phyloP scores from a whole-genome alignment of 2,888 invertebrate species.

The Lycaena phlaeas region DNA sequence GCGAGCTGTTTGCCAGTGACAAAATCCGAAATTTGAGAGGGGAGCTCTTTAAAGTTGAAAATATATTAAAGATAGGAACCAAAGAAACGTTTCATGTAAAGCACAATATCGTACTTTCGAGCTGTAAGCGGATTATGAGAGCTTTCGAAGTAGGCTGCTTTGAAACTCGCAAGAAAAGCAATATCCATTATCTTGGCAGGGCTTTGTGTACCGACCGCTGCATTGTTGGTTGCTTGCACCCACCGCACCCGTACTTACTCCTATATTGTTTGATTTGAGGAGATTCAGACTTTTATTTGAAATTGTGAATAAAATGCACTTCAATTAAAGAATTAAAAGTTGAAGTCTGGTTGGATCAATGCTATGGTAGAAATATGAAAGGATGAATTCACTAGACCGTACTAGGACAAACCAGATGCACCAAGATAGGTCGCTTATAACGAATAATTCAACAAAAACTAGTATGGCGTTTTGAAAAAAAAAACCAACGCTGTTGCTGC shows the following conservation, averaged over 20 bases:
- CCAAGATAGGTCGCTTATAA: too few relatives aligned
- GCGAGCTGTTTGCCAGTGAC: too few relatives aligned
- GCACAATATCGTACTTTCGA: conserved; percentile 58
- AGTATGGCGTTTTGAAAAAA: too few relatives aligned
- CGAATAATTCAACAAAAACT: too few relatives aligned
- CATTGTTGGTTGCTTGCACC: conserved; percentile 47
- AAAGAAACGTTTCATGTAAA: conserved; percentile 55
- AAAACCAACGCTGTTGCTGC: too few relatives aligned
- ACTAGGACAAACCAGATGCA: too few relatives aligned
- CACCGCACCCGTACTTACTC: conserved; percentile 23
- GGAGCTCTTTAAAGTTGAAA: not conserved
- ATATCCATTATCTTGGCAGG: conserved; percentile 66
- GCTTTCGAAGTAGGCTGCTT: conserved; percentile 67
- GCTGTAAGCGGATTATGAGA: conserved; percentile 68
- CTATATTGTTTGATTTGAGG: conserved; percentile 32
- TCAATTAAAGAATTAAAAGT: too few relatives aligned
- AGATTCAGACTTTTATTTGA: conserved; percentile 10
- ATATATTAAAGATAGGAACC: conserved; percentile 16
- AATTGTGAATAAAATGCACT: conserved; percentile 4
- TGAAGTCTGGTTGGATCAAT: too few relatives aligned
- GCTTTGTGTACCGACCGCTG: conserved; percentile 50
- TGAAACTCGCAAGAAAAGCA: conserved; percentile 69
- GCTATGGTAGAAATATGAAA: too few relatives aligned
- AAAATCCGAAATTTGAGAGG: too few relatives aligned
- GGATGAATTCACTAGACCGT: too few relatives aligned